Conservation (phyloP, 2,113 vertebrate species). For the Arvicanthis niloticus region DNA sequence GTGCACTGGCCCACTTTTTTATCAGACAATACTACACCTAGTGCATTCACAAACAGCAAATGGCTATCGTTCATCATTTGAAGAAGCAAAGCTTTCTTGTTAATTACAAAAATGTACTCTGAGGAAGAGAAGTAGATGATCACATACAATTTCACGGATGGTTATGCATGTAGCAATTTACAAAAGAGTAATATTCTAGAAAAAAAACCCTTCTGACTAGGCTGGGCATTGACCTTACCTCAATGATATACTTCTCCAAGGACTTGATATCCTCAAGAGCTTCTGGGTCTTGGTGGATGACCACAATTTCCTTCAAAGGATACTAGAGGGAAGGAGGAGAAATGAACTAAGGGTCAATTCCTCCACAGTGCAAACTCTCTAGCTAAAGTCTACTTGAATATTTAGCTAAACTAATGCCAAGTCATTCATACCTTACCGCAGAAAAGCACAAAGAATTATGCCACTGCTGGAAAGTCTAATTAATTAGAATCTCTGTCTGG, state of each 20-base stretch:
- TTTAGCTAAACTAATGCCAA: background rate
- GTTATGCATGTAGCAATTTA: background rate
- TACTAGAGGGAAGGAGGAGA: conserved; percentile 87
- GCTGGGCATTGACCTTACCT: conserved; percentile 88
- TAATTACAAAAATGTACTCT: conserved; percentile 27
- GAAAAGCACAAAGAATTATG: background rate
- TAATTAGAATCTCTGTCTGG: background rate
- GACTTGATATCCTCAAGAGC: conserved; percentile 93
- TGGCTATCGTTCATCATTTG: background rate
- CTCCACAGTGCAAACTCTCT: background rate
- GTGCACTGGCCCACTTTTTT: background rate
- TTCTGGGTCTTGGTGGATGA: conserved; percentile 96
- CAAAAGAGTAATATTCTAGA: background rate
- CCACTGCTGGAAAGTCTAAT: background rate
- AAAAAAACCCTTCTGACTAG: background rate
- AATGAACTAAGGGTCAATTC: background rate
- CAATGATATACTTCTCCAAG: conserved; percentile 96
- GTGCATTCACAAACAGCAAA: background rate
- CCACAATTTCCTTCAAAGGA: conserved; percentile 96
- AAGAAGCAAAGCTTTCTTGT: conserved; percentile 21
- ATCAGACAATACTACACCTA: background rate
- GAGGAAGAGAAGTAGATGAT: background rate
- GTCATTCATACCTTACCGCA: background rate
- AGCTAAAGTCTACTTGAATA: background rate
- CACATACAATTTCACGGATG: background rate